phyloP scores from a whole-genome alignment of 1,140 invertebrate species.

The Trigoniulus corallinus region DNA sequence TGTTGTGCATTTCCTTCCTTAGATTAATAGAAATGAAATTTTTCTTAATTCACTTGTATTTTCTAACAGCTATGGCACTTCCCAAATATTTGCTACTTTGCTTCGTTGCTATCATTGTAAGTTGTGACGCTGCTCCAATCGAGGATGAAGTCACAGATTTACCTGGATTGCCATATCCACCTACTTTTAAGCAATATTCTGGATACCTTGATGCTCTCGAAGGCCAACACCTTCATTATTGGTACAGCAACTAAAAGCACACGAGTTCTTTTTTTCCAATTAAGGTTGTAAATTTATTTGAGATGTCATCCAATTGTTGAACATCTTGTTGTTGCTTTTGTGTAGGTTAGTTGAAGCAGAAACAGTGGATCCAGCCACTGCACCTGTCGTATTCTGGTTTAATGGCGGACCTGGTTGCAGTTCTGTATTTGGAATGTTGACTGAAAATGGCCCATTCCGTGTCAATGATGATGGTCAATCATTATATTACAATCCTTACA shows the following conservation, averaged over 20 bases:
- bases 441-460: conserved; percentile 35
- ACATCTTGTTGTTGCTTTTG: too few relatives aligned
- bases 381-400: conserved; percentile 36
- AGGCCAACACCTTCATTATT: conserved; percentile 20
- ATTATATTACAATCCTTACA: conserved; percentile 26
- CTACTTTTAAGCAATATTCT: conserved; percentile 19
- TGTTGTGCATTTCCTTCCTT: too few relatives aligned
- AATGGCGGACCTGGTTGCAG: conserved; percentile 39
- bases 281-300: too few relatives aligned
- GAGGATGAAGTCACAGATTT: conserved; percentile 16
- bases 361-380: conserved; percentile 25
- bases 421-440: conserved; percentile 17
- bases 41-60: too few relatives aligned
- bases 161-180: conserved; percentile 16
- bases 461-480: conserved; percentile 24
- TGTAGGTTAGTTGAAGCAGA: conserved; percentile 35
- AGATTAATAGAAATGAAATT: too few relatives aligned
- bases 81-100: too few relatives aligned
- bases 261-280: not conserved
- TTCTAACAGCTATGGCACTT: too few relatives aligned
- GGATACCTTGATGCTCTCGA: conserved; percentile 19
- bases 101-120: not conserved
- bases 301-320: too few relatives aligned
- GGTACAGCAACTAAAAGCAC: conserved; percentile 11
- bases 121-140: not conserved